Evolutionary conservation across 2,888 invertebrate species (phyloP), one percentile per base, ranked within the genome.

Genomic region (Cremastinae sp.): DNA sequence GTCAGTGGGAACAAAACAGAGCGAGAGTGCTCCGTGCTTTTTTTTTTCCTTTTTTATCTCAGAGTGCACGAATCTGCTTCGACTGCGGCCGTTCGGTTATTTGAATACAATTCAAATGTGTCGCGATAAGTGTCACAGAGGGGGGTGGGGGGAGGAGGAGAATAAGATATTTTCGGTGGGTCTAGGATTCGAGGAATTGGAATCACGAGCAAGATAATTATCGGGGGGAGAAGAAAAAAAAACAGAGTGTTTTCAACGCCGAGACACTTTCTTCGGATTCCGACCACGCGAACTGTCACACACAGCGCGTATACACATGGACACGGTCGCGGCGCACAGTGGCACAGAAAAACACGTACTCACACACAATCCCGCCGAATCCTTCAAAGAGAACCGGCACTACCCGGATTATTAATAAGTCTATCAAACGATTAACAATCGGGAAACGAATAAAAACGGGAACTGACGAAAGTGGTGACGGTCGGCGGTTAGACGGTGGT

Each of bases 391-490:
- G 54, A 51, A 66, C 66, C 66, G 66, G 64, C 47, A 38, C 53
- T 49, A 22, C 41, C 49, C 64, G 64, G 10, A 56, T 69, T 43
- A 45, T 62, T 47, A 34, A 51, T 20, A 18, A 38, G 54, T 70
- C 45, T 43, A 28, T 28, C 34, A 2, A 18, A 43, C 54, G 90
- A 91, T 90, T 90, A 28, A 43, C 34, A 14, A 43, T 18, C 20
- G 51, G 90, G 90, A 92, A 91, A 90, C 90, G 91, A 91, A 90
- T 90, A 61, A 43, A 28, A 41, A 47, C 22, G 54, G 22, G 20
- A 34, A 53, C 16, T 49, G 2, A 53, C 18, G 34, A 34, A 45
- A 53, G 45, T 38, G 28, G 53, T 12, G 53, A 70, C 36, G 70
- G 61, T 61, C 69, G 41, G 59, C 56, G 56, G 58, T 49, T 10